Evolutionary conservation across 2,797 vertebrate species (phyloP).

Genomic region (Brachyrhaphis roseni): DNA sequence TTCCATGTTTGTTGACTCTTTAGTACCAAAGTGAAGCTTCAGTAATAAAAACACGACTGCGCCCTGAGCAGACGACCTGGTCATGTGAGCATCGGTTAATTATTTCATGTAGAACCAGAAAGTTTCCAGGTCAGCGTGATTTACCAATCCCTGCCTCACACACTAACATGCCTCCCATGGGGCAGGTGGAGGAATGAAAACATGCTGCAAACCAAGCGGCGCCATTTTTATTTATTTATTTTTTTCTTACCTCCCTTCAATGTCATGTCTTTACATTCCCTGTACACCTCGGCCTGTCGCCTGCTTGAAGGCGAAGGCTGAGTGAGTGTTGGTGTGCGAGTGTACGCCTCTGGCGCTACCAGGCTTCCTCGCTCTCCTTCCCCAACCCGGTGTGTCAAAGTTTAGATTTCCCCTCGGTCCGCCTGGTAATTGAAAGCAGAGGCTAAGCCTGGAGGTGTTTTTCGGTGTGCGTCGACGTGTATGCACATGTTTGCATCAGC

Average conservation of each 20-base stretch:
- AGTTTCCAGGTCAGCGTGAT: constrained; percentile 32
- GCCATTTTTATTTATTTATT: constrained; percentile 6
- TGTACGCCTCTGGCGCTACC: constrained; percentile 61
- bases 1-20: neutral
- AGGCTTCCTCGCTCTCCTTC: constrained; percentile 61
- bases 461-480: constrained; percentile 17
- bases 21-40: constrained; percentile 3
- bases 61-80: constrained; percentile 24
- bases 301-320: constrained; percentile 44
- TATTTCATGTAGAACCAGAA: constrained; percentile 44
- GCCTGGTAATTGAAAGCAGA: constrained; percentile 76
- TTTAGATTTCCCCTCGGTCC: constrained; percentile 78
- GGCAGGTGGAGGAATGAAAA: constrained; percentile 15
- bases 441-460: constrained; percentile 70
- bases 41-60: constrained; percentile 16
- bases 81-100: constrained; percentile 25
- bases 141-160: constrained; percentile 23
- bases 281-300: constrained; percentile 64
- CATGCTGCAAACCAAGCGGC: constrained; percentile 32
- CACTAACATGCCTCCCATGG: constrained; percentile 1
- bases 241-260: constrained; percentile 44
- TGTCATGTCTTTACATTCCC: constrained; percentile 71
- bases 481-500: constrained; percentile 3
- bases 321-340: constrained; percentile 13
- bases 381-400: constrained; percentile 70